Conservation (phyloP, 2,113 vertebrate species). For the Pandion haliaetus region DNA sequence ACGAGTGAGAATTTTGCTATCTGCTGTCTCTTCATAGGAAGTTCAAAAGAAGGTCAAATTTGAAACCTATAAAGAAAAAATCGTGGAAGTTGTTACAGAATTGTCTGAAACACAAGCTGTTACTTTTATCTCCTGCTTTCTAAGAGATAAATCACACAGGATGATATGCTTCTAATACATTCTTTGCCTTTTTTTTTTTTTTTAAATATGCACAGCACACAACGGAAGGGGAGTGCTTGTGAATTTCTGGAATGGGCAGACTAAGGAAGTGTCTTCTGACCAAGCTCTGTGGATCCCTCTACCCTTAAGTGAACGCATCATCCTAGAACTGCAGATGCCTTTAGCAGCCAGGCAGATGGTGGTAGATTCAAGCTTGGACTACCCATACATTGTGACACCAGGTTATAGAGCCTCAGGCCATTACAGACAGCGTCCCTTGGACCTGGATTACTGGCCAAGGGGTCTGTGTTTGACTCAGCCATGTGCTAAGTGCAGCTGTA, state of each 20-base stretch:
- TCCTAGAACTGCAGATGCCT: slow-evolving; percentile 72
- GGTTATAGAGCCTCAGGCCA: slow-evolving; percentile 47
- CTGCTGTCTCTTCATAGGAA: not conserved
- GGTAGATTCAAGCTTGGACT: slow-evolving; percentile 48
- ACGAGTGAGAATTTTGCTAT: not conserved
- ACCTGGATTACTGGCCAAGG: not conserved
- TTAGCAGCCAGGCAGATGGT: slow-evolving; percentile 60
- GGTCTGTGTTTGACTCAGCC: not conserved
- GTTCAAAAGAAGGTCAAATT: not conserved
- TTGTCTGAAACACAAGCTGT: not conserved
- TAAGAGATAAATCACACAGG: not conserved
- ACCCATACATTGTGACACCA: slow-evolving; percentile 20
- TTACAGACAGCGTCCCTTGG: not conserved
- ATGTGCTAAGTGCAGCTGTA: not conserved
- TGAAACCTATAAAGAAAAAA: not conserved
- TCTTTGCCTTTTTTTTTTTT: not conserved
- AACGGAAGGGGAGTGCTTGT: slow-evolving; percentile 39
- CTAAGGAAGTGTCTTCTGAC: slow-evolving; percentile 50
- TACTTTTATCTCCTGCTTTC: not conserved
- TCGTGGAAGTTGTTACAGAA: not conserved
- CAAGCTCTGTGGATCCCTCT: slow-evolving; percentile 44
- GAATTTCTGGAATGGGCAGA: slow-evolving; percentile 72
- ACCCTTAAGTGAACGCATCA: slow-evolving; percentile 43
- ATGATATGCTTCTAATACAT: not conserved
- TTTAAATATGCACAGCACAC: not conserved